A percentile compares a stretch with the other conserved stretches of the same genome.
These are phyloP conservation scores for Sarotherodon lohbergeri DNA, from an alignment of 2,113 vertebrate genomes.

Conservation along the genomic window DNA sequence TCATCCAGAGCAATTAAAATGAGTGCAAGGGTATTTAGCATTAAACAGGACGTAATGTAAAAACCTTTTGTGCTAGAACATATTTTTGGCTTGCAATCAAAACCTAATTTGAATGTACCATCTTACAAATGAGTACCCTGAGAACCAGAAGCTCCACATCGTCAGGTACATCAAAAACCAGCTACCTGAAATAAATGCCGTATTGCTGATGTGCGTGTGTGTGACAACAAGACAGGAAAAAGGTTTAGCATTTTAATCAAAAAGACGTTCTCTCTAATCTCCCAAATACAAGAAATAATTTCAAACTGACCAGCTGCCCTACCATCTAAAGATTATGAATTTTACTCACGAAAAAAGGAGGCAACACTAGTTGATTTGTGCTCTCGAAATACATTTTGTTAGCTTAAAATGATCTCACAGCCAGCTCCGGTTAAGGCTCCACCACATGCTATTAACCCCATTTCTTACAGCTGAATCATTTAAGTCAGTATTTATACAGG, in stretches of 20 bases:
- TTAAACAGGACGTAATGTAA: slow-evolving; percentile 17
- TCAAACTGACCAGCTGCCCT: background rate
- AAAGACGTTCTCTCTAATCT: background rate
- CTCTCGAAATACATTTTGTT: background rate
- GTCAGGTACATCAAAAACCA: background rate
- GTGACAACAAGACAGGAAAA: background rate
- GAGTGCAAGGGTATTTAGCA: background rate
- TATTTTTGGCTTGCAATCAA: slow-evolving; percentile 18
- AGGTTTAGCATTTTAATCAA: background rate
- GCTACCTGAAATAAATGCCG: background rate
- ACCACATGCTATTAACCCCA: background rate
- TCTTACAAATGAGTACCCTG: background rate
- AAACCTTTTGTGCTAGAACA: slow-evolving; percentile 13
- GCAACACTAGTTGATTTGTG: background rate
- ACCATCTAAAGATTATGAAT: background rate
- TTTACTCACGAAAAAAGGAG: background rate
- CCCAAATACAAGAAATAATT: background rate
- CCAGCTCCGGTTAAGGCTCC: background rate
- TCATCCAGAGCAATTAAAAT: slow-evolving; percentile 30
- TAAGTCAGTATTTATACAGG: background rate
- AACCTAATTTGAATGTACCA: slow-evolving; percentile 23
- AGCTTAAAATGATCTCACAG: background rate
- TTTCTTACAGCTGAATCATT: background rate
- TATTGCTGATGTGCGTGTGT: background rate
- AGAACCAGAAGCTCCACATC: background rate